Conservation (phyloP, 2,797 vertebrate species). For the Sebastes paucispinis region DNA sequence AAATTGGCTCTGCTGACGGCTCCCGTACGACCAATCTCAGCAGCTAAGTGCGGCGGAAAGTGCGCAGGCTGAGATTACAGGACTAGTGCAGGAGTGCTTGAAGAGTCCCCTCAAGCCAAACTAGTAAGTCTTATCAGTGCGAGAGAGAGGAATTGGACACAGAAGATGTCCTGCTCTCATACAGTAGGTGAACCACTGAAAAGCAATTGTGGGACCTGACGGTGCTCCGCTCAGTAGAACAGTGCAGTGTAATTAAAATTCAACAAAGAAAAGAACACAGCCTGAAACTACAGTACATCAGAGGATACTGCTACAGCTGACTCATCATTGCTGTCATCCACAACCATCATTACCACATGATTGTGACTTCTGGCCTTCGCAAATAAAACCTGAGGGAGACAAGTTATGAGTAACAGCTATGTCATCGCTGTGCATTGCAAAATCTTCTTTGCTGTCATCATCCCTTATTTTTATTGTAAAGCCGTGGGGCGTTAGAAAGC, state of each 20-base stretch:
- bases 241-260: conserved; percentile 64
- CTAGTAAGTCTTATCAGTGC: conserved; percentile 22
- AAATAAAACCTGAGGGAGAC: conserved; percentile 62
- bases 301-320: conserved; percentile 62
- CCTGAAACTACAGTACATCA: conserved; percentile 58
- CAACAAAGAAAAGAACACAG: conserved; percentile 47
- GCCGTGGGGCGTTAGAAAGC: conserved; percentile 46
- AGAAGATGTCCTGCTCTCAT: conserved; percentile 44
- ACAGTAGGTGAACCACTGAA: conserved; percentile 8
- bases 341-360: conserved; percentile 45
- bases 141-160: conserved; percentile 24
- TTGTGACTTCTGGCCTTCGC: conserved; percentile 53
- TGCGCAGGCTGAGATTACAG: conserved; percentile 51
- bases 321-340: conserved; percentile 67
- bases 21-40: conserved; percentile 48
- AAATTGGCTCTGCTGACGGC: conserved; percentile 51
- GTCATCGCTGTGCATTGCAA: conserved; percentile 42
- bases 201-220: conserved; percentile 29
- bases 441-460: conserved; percentile 43
- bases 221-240: conserved; percentile 23
- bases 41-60: conserved; percentile 25
- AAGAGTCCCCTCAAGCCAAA: conserved; percentile 61
- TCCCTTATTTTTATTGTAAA: conserved; percentile 53
- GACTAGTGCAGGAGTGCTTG: conserved; percentile 27
- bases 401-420: conserved; percentile 63